These are phyloP conservation scores for Lacanobia wlatinum DNA, from an alignment of 2,888 invertebrate species.

Conservation along the genomic window DNA sequence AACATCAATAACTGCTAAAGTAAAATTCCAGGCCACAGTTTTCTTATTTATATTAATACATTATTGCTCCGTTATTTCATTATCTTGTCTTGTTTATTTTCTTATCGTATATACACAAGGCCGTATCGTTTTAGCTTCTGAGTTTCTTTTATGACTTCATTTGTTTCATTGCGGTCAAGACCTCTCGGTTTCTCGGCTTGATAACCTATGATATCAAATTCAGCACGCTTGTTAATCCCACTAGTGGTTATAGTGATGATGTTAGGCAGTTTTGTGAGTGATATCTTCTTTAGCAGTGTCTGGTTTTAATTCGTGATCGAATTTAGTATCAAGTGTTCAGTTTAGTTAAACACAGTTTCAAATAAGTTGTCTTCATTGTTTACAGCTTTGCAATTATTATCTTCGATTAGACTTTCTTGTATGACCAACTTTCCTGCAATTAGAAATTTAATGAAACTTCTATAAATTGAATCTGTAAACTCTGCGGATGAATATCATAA, in stretches of 20 bases:
- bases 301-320: not conserved
- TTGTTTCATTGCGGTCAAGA: slow-evolving; percentile 74
- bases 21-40: slow-evolving; percentile 38
- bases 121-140: slow-evolving; percentile 64
- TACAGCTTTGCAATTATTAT: not conserved
- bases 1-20: slow-evolving; percentile 11
- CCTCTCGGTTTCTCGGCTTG: slow-evolving; percentile 71
- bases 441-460: slow-evolving; percentile 40
- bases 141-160: slow-evolving; percentile 59
- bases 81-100: slow-evolving; percentile 60
- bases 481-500: slow-evolving; percentile 36
- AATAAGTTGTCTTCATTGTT: not conserved
- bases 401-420: not conserved
- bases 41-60: slow-evolving; percentile 38
- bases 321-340: slow-evolving; percentile 2
- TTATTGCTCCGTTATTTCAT: slow-evolving; percentile 33
- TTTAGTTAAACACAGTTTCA: not conserved
- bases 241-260: slow-evolving; percentile 29
- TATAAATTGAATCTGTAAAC: slow-evolving; percentile 35
- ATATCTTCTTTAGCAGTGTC: slow-evolving; percentile 20
- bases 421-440: slow-evolving; percentile 37
- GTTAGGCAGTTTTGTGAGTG: slow-evolving; percentile 29
- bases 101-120: slow-evolving; percentile 67
- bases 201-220: slow-evolving; percentile 76
- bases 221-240: slow-evolving; percentile 64